Conservation (phyloP, 2,113 vertebrate species). For the Nansenia antarctica region DNA sequence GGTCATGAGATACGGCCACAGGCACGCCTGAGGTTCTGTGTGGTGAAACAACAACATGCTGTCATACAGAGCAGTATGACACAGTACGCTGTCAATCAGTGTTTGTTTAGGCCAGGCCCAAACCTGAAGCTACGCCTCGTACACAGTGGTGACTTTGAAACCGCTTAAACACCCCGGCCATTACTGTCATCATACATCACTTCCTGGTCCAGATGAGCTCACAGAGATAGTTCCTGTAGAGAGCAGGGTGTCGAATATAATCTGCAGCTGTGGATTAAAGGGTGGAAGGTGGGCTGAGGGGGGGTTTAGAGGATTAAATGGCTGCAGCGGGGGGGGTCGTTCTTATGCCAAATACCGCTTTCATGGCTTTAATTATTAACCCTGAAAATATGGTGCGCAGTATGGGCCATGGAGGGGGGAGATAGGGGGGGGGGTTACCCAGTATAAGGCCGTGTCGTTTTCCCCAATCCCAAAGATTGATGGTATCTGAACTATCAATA, state of each 20-base stretch:
- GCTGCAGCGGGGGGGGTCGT: constrained; percentile 6
- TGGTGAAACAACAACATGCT: too few relatives aligned
- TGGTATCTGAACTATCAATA: too few relatives aligned
- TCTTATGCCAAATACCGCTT: constrained; percentile 40
- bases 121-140: neutral
- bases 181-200: neutral
- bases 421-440: too few relatives aligned
- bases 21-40: too few relatives aligned
- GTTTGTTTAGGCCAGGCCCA: too few relatives aligned
- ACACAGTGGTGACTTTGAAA: neutral
- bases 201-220: neutral
- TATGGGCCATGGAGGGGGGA: constrained; percentile 31
- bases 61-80: too few relatives aligned
- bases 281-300: neutral
- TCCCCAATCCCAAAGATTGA: too few relatives aligned
- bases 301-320: constrained; percentile 33
- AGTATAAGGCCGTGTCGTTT: too few relatives aligned
- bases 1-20: too few relatives aligned
- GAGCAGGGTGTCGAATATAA: constrained; percentile 14
- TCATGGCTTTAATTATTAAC: constrained; percentile 45
- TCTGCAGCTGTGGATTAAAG: neutral
- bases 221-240: neutral
- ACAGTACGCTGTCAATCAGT: too few relatives aligned
- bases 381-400: constrained; percentile 43
- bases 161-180: neutral